Base-by-base conservation (phyloP, 1,140 invertebrate genomes). In the Leptinotarsa defecta region DNA sequence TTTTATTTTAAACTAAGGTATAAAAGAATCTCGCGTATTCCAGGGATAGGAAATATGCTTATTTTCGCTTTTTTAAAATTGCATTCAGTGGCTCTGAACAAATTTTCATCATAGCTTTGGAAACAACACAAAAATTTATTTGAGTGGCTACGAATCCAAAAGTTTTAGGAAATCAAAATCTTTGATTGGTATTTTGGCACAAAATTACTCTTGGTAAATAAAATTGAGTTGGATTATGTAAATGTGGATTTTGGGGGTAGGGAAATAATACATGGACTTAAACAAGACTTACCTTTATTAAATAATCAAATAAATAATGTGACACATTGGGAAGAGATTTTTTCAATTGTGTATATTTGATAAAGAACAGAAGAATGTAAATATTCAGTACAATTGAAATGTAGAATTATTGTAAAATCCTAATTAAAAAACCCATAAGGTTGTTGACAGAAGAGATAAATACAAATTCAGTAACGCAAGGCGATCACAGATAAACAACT, bases 401-500 rank as follows among this genome's bases (percentile, higher is more conserved):
- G 74, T 78, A 81, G 78, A 81, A 80, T 77, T 69, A 78, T 77
- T 68, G 72, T 77, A 80, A 74, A 64, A 78, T 78, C 75, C 49
- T 65, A 75, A 75, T 75, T 63, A 74, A 76, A 79, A 79, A 80
- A 79, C 77, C 77, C 64, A 74, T 49, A 43, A 63, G 68, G 73
- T 65, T 34, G 71, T 71, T 43, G 78, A 81, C 76, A 75, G 70
- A 77, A 77, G 68, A 72, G 27, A 48, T 70, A 71, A 72, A 77
- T 43, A 68, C 65, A 74, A 74, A 74, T 74, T 78, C 73, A 73
- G 70, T 77, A 84, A 84, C 80, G 78, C 80, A 83, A 82, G 78
- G 78, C 82, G 82, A 84, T 84, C 83, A 84, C 83, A 84, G 83
- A 84, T 84, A 83, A 83, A 83, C 83, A 81, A 84, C 81, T 84